Base-by-base conservation (phyloP, 2,888 invertebrate species). In the Leptinotarsa rubiginosa region DNA sequence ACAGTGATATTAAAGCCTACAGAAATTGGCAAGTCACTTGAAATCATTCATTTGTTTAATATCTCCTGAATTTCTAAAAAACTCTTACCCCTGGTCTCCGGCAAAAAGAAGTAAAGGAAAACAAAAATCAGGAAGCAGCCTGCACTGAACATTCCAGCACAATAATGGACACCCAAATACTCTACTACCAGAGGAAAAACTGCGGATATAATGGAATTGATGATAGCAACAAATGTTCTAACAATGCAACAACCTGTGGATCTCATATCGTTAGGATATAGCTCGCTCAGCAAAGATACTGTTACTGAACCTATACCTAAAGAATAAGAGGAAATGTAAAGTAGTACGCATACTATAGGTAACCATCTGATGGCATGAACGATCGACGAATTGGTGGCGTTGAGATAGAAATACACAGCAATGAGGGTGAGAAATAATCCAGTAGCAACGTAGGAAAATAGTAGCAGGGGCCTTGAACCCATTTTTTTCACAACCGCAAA, bases 401-500 rank as follows among this genome's bases (percentile, higher is more conserved):
- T 16, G 7, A 54, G 18, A 54, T 54, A 54, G 18, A 54, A 54
- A 54, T 54, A 54, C 10, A 54, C 54, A n/a, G 18, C 54, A 10
- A 18, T 10, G 18, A 54, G 20, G 0, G 20, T n/a, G 4, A 54
- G 54, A 54, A n/a, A n/a, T 1, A 20, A 7, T 54, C n/a, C 54
- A 12, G 54, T 54, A 18, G n/a, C 54, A 10, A 20, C 5, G 18
- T 16, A 18, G 10, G 54, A 54, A 18, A 54, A 5, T 10, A 54
- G 54, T 0, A 96, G 89, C 62, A 96, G 89, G 0, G 92, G 85
- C 70, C 92, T 90, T 49, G 95, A 89, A 0, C 54, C 54, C 20
- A 54, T 0, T 7, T 18, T 54, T 5, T 18, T 7, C 5, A 54
- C 54, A 54, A 54, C 18, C 2, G 20, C 2, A 1, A 54, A n/a